Conservation (phyloP, 2,888 invertebrate species). For the Arctia plantaginis region DNA sequence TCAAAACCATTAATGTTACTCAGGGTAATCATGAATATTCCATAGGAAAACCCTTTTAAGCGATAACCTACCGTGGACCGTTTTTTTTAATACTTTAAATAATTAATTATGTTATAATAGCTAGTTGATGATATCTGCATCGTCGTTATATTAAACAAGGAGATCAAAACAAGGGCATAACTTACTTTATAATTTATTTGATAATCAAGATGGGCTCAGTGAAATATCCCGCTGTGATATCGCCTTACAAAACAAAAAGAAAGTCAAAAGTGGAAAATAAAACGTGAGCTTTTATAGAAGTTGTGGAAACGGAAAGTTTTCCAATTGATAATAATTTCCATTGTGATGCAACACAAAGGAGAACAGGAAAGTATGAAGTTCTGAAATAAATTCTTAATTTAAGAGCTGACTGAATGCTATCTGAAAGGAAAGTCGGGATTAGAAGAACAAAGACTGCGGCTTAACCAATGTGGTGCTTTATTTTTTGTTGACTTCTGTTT, state of each 20-base stretch:
- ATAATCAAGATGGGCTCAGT: slow-evolving; percentile 57
- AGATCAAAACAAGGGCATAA: slow-evolving; percentile 28
- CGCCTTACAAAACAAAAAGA: slow-evolving; percentile 66
- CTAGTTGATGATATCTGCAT: slow-evolving; percentile 40
- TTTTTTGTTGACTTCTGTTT: slow-evolving; percentile 77
- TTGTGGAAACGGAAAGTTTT: slow-evolving; percentile 80
- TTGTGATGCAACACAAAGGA: slow-evolving; percentile 83
- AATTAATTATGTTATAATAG: slow-evolving; percentile 58
- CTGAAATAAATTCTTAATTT: slow-evolving; percentile 84
- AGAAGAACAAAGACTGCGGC: slow-evolving; percentile 78
- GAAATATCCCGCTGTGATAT: slow-evolving; percentile 59
- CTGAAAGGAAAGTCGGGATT: slow-evolving; percentile 81
- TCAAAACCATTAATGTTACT: slow-evolving; percentile 78
- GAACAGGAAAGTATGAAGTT: slow-evolving; percentile 82
- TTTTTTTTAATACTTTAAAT: slow-evolving; percentile 67
- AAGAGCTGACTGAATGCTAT: slow-evolving; percentile 82
- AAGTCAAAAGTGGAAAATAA: slow-evolving; percentile 76
- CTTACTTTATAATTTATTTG: slow-evolving; percentile 50
- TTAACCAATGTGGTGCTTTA: slow-evolving; percentile 66
- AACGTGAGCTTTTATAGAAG: slow-evolving; percentile 76
- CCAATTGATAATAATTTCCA: slow-evolving; percentile 85
- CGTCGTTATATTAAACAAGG: slow-evolving; percentile 14
- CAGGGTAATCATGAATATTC: slow-evolving; percentile 76
- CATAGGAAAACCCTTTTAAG: slow-evolving; percentile 73
- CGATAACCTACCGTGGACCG: slow-evolving; percentile 60